Conservation (phyloP, 1,140 invertebrate species). For the Asobara japonica region DNA sequence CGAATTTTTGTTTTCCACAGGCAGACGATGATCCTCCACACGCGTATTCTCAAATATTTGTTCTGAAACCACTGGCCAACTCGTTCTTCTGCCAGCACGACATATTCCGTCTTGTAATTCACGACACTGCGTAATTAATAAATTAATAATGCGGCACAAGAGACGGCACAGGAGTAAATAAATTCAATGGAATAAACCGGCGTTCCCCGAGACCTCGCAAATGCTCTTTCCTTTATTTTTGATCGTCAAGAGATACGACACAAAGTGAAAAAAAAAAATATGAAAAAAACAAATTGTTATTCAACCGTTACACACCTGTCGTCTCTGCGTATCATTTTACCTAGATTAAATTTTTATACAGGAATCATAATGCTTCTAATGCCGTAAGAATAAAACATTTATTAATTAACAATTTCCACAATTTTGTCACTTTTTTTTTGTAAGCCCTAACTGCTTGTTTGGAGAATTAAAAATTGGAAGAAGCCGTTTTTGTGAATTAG, state of each 20-base stretch:
- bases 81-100: slow-evolving; percentile 93
- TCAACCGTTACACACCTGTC: not conserved
- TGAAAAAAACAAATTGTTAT: not conserved
- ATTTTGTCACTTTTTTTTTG: not conserved
- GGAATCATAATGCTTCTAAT: not conserved
- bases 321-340: slow-evolving; percentile 1
- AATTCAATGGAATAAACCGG: no score
- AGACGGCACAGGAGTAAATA: not conserved
- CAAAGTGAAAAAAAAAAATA: not conserved
- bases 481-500: no score
- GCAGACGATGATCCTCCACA: slow-evolving; percentile 94
- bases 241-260: no score
- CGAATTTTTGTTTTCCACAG: slow-evolving; percentile 66
- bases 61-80: slow-evolving; percentile 84
- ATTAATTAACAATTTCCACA: not conserved
- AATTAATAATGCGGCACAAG: not conserved
- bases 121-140: slow-evolving; percentile 76
- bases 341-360: not conserved
- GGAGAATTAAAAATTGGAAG: no score
- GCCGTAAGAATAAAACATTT: slow-evolving; percentile 4
- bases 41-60: slow-evolving; percentile 89
- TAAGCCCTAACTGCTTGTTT: no score
- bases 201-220: no score
- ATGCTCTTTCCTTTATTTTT: no score
- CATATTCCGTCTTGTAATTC: slow-evolving; percentile 90